Percentiles rank a stretch among this genome's conserved stretches.
Evolutionary conservation across 2,113 vertebrate genomes (phyloP).

Genomic region (Cyprinodon brontotheroides): DNA sequence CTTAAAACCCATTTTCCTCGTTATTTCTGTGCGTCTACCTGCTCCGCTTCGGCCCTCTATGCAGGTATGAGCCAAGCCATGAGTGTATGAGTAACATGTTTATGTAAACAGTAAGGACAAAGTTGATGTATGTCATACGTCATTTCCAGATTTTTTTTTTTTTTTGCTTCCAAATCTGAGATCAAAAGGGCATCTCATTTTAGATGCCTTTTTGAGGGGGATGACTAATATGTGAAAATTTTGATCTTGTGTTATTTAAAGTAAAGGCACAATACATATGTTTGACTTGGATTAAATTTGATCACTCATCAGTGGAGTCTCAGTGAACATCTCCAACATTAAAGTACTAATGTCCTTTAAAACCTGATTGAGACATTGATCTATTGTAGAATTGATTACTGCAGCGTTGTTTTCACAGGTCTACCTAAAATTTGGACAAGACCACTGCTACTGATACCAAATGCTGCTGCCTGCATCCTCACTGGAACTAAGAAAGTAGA

Average conservation of each 20-base stretch:
- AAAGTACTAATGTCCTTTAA: no score
- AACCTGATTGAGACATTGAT: no score
- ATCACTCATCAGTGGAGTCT: background rate
- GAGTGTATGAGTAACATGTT: constrained; percentile 36
- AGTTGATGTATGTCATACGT: constrained; percentile 54
- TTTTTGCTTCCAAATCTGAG: background rate
- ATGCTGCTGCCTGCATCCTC: no score
- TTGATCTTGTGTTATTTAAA: background rate
- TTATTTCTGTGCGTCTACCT: constrained; percentile 43
- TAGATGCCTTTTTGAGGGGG: constrained; percentile 13
- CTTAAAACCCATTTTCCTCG: constrained; percentile 62
- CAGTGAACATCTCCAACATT: no score
- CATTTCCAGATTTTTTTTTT: constrained; percentile 30
- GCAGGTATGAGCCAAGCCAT: constrained; percentile 22
- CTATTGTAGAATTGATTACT: no score
- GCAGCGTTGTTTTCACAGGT: no score
- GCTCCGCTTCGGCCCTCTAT: constrained; percentile 31
- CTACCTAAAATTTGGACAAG: no score
- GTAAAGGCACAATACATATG: background rate
- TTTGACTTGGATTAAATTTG: background rate
- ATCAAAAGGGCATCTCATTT: constrained; percentile 23
- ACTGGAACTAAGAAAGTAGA: no score
- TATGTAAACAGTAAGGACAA: constrained; percentile 66
- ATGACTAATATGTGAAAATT: constrained; percentile 26
- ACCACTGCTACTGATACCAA: no score